Conservation (phyloP, 2,113 vertebrate species). For the Labeo catla region DNA sequence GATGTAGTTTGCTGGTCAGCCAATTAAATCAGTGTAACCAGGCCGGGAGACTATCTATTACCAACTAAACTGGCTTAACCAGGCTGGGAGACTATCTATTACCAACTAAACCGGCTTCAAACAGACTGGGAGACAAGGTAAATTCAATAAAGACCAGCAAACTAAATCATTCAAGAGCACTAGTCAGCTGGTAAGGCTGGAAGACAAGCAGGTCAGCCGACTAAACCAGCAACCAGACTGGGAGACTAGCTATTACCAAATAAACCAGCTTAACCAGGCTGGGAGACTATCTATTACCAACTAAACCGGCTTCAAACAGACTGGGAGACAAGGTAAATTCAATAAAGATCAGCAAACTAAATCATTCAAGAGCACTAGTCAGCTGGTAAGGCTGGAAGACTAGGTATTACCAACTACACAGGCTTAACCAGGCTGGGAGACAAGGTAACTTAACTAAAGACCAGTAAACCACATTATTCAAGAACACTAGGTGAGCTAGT, state of each 20-base stretch:
- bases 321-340: neutral
- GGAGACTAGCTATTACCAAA: neutral
- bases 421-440: neutral
- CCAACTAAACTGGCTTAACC: neutral
- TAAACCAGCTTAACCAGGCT: neutral
- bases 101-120: neutral
- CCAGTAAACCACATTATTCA: neutral
- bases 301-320: neutral
- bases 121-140: neutral
- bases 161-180: neutral
- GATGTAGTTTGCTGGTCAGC: no score
- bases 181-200: neutral
- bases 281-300: neutral
- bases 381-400: neutral
- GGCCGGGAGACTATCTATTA: no score
- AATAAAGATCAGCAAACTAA: neutral
- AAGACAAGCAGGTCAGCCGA: neutral
- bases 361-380: neutral
- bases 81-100: neutral
- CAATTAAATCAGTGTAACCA: neutral
- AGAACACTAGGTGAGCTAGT: neutral
- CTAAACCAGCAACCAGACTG: neutral
- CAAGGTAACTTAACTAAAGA: neutral
- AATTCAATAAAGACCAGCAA: neutral
- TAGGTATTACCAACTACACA: neutral